These are phyloP conservation scores for Perca fluviatilis DNA, from an alignment of 2,113 vertebrate species.

Conservation along the genomic window DNA sequence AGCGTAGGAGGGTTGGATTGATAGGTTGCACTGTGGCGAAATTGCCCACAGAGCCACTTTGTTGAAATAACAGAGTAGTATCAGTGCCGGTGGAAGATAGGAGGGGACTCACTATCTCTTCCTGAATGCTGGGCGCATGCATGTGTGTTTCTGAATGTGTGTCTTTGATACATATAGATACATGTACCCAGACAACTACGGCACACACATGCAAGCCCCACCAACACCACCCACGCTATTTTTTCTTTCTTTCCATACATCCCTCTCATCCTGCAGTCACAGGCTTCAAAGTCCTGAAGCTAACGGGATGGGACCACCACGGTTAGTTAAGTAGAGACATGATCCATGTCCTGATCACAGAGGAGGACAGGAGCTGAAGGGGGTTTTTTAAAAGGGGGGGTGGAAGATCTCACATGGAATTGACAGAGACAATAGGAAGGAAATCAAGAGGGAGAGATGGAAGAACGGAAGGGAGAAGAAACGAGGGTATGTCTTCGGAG, in stretches of 20 bases:
- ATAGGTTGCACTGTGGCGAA: conserved; percentile 33
- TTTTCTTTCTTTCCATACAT: conserved; percentile 1
- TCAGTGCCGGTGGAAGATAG: conserved; percentile 18
- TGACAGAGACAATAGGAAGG: conserved; percentile 45
- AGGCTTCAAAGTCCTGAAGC: conserved; percentile 47
- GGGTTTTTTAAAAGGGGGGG: background rate
- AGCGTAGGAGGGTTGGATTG: conserved; percentile 43
- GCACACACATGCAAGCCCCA: conserved; percentile 11
- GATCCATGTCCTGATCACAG: conserved; percentile 74
- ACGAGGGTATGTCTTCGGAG: conserved; percentile 33
- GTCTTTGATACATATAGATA: conserved; percentile 18
- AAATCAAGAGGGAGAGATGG: conserved; percentile 38
- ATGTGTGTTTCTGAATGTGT: conserved; percentile 20
- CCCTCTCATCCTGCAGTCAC: conserved; percentile 14
- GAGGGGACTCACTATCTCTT: conserved; percentile 42
- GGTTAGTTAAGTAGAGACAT: conserved; percentile 68
- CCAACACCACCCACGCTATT: background rate
- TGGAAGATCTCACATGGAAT: conserved; percentile 35
- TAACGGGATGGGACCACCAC: conserved; percentile 57
- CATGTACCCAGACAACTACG: background rate
- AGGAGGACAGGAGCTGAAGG: conserved; percentile 25
- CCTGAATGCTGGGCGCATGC: conserved; percentile 25
- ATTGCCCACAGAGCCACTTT: conserved; percentile 61
- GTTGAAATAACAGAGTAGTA: conserved; percentile 70
- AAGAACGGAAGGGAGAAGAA: conserved; percentile 29